Evolutionary conservation across 1,140 invertebrate species (phyloP).

Genomic region (Adelges cooleyi): DNA sequence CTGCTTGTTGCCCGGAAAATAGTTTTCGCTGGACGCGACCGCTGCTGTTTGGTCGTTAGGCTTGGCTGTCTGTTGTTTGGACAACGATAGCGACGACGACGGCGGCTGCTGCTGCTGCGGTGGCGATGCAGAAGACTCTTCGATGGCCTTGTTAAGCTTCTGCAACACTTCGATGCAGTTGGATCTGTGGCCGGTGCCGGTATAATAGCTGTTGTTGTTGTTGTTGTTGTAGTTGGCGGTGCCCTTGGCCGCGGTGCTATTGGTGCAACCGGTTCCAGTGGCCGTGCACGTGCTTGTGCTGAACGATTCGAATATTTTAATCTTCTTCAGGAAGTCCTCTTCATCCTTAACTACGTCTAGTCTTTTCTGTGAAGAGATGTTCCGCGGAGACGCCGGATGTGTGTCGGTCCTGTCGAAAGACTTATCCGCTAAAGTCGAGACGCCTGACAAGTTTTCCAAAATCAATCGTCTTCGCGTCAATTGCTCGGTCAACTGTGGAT

Average conservation of each 20-base stretch:
- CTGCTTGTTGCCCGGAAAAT: not conserved
- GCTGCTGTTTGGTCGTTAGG: not conserved
- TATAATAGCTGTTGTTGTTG: not conserved
- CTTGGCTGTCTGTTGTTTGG: not conserved
- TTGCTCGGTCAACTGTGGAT: conserved; percentile 7
- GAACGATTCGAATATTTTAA: conserved; percentile 17
- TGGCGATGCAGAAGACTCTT: too few species aligned
- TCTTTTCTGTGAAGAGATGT: too few species aligned
- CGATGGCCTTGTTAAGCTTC: too few species aligned
- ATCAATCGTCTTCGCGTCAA: conserved; percentile 10
- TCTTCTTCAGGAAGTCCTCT: conserved; percentile 4
- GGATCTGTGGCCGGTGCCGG: not conserved
- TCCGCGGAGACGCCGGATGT: too few species aligned
- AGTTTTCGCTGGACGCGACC: not conserved
- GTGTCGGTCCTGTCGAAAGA: too few species aligned
- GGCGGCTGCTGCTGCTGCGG: too few species aligned
- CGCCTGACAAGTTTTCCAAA: not conserved
- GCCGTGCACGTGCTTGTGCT: not conserved
- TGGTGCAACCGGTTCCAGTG: too few species aligned
- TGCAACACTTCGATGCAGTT: not conserved
- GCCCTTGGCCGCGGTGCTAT: too few species aligned
- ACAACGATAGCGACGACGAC: too few species aligned
- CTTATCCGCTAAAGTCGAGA: not conserved
- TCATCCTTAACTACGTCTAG: not conserved
- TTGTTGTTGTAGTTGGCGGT: not conserved